These are phyloP conservation scores for Discoglossus pictus DNA, from an alignment of 2,797 vertebrate genomes.

Conservation along the genomic window DNA sequence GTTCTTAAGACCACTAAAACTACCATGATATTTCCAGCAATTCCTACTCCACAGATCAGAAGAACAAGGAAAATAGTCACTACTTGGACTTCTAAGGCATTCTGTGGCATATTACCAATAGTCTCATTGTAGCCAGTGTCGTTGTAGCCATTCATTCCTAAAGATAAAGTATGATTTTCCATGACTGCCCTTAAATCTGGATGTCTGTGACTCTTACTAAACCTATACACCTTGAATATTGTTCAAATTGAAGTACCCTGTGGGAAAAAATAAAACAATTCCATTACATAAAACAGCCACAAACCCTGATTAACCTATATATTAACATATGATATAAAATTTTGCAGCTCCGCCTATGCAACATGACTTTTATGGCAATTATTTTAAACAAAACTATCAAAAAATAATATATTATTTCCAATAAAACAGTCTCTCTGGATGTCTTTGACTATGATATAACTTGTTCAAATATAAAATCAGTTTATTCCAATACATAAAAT, in stretches of 20 bases:
- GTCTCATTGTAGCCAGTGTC: slow-evolving; percentile 25
- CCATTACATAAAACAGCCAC: too few species aligned
- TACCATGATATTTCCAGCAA: slow-evolving; percentile 83
- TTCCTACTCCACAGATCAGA: slow-evolving; percentile 81
- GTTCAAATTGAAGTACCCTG: slow-evolving; percentile 25
- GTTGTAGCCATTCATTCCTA: slow-evolving; percentile 32
- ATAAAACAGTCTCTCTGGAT: too few species aligned
- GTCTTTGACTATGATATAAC: too few species aligned
- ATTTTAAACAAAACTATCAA: too few species aligned
- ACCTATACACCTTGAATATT: not conserved
- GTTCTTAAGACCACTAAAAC: slow-evolving; percentile 83
- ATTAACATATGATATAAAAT: too few species aligned
- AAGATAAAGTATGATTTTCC: slow-evolving; percentile 58
- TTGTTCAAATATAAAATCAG: too few species aligned
- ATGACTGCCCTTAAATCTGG: slow-evolving; percentile 17
- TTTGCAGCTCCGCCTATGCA: too few species aligned
- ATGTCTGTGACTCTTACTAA: not conserved
- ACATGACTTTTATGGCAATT: too few species aligned
- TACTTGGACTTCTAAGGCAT: slow-evolving; percentile 76
- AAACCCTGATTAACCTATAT: too few species aligned
- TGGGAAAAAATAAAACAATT: not conserved
- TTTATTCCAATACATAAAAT: too few species aligned
- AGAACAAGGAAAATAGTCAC: slow-evolving; percentile 78
- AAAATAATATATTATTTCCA: too few species aligned
- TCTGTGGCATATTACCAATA: slow-evolving; percentile 72